Base-by-base conservation (phyloP, 2,797 vertebrate genomes). In the Coregonus sp. region DNA sequence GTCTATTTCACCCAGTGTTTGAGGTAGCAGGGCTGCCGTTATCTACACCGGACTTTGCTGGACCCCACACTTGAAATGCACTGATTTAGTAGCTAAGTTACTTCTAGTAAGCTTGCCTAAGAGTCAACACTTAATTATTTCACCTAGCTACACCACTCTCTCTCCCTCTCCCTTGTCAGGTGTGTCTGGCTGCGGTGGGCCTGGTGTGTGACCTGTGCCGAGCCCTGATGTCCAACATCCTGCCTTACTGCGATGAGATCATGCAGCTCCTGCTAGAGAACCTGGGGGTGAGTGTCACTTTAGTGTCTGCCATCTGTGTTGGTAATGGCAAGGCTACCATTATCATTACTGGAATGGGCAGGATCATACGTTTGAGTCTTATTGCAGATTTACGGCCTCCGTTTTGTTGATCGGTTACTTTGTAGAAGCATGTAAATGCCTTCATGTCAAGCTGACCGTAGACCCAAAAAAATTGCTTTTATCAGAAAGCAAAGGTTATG, bases 261-360 rank as follows among this genome's bases (percentile, higher is more conserved):
- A 99, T 99, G 98, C 97, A 99, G 90, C 95, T 98, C 80, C 95
- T 99, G 16, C 89, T 99, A 91, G 97, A 99, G 91, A 99, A 99
- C 89, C 93, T 99, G 52, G 97, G 98, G 91, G 98, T 99, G 25
- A 0, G 47, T 31, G 14, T 14, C 5, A 25, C 59, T 25, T 47
- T 3, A 47, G 3, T 25, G 11, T n/a, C n/a, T 56, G 52, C 52
- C 16, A 1, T 4, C 15, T 5, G 52, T 4, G 3, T 47, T 12
- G 40, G 9, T 12, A 3, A 47, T 12, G 2, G 3, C 6, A 25
- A 56, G 76, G 74, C 73, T 72, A 33, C 73, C 12, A 18, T 11
- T 80, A 56, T 68, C 6, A 52, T 70, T 70, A 15, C 63, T 51
- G 75, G 67, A 15, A 3, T 70, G 2, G 66, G 20, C 47, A 51